A percentile compares a stretch with the other conserved stretches of the same genome.
Conservation (phyloP, 1,140 invertebrate species). For the Akabosia matsudoensis region DNA sequence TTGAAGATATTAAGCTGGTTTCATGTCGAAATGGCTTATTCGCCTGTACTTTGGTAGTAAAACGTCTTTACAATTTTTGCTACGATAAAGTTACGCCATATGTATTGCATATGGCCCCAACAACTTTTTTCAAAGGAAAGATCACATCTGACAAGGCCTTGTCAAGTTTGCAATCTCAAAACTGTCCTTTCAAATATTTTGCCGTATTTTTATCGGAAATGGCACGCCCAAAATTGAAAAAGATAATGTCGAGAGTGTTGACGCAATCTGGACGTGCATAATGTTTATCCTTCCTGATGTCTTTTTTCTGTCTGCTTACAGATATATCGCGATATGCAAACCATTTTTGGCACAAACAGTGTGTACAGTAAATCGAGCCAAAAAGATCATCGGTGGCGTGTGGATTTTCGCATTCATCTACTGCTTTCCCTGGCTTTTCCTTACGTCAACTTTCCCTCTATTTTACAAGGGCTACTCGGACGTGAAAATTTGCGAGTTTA, state of each 20-base stretch:
- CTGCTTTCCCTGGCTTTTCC: constrained; percentile 58
- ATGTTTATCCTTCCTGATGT: not conserved
- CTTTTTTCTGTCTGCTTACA: not conserved
- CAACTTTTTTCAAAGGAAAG: too few relatives aligned
- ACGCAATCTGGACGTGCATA: not conserved
- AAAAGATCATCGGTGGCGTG: constrained; percentile 58
- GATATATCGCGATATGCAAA: constrained; percentile 61
- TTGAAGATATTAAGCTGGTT: too few relatives aligned
- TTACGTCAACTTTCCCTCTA: constrained; percentile 52
- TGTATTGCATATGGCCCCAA: too few relatives aligned
- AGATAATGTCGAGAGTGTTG: not conserved
- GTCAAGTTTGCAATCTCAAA: too few relatives aligned
- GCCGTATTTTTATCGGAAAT: too few relatives aligned
- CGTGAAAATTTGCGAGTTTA: constrained; percentile 56
- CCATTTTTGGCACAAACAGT: constrained; percentile 57
- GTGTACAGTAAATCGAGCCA: constrained; percentile 59
- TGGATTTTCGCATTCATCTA: constrained; percentile 61
- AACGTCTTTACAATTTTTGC: too few relatives aligned
- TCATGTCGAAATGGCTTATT: too few relatives aligned
- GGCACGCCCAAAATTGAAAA: too few relatives aligned
- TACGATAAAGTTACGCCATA: too few relatives aligned
- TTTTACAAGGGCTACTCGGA: constrained; percentile 52
- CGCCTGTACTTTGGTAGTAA: too few relatives aligned
- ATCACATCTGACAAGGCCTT: too few relatives aligned
- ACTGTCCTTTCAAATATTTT: too few relatives aligned